Evolutionary conservation across 2,888 invertebrate genomes (phyloP).

Genomic region (Subacronicta megacephala): DNA sequence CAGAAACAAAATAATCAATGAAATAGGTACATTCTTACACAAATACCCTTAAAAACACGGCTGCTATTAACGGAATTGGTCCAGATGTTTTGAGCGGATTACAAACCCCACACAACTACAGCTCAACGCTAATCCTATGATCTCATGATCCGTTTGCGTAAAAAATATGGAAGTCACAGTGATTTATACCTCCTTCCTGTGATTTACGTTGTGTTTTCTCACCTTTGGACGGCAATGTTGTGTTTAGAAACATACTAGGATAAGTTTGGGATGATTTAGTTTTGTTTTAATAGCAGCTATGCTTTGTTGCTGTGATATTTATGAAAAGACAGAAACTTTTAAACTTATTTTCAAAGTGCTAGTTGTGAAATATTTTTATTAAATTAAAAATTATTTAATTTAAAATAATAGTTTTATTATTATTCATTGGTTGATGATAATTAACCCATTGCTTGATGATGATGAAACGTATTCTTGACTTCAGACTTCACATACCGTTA

Average conservation of each 20-base stretch:
- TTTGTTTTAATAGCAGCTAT: neutral
- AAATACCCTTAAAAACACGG: slow-evolving; percentile 42
- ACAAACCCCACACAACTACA: slow-evolving; percentile 39
- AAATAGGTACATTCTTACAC: neutral
- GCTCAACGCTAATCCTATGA: slow-evolving; percentile 45
- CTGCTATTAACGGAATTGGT: slow-evolving; percentile 48
- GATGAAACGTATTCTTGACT: too few relatives aligned
- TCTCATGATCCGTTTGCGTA: slow-evolving; percentile 34
- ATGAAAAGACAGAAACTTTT: too few relatives aligned
- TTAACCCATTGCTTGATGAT: too few relatives aligned
- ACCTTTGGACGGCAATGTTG: slow-evolving; percentile 51
- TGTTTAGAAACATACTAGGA: slow-evolving; percentile 11
- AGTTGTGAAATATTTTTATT: too few relatives aligned
- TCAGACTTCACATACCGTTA: too few relatives aligned
- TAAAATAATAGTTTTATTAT: too few relatives aligned
- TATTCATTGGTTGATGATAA: too few relatives aligned
- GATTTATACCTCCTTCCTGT: slow-evolving; percentile 60
- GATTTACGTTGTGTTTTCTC: slow-evolving; percentile 62
- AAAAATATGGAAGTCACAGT: slow-evolving; percentile 46
- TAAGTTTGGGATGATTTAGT: slow-evolving; percentile 24
- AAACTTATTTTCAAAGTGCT: too few relatives aligned
- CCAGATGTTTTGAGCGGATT: slow-evolving; percentile 51
- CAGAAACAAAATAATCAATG: slow-evolving; percentile 5
- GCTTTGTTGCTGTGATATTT: too few relatives aligned
- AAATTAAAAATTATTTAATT: too few relatives aligned